These are phyloP conservation scores for Trichonephila inaurata DNA, from an alignment of 1,140 invertebrate species.

Conservation along the genomic window DNA sequence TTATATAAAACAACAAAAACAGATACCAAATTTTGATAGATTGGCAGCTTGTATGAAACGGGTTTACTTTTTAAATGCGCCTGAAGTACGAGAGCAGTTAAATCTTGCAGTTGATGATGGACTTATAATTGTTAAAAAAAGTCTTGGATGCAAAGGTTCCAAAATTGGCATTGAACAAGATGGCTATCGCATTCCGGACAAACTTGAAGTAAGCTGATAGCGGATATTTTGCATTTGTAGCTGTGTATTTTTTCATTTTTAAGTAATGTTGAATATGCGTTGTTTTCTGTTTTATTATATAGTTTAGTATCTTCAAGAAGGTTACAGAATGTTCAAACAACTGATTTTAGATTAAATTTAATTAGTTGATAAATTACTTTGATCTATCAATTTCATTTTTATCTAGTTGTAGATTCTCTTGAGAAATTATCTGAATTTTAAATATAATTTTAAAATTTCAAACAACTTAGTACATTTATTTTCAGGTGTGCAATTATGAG, in stretches of 20 bases:
- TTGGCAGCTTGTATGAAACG: slow-evolving; percentile 81
- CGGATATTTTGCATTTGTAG: neutral
- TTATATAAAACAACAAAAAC: slow-evolving; percentile 83
- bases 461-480: no score
- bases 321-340: no score
- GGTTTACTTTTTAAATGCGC: slow-evolving; percentile 79
- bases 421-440: no score
- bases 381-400: no score
- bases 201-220: slow-evolving; percentile 79
- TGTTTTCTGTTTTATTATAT: no score
- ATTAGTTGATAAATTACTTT: neutral
- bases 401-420: no score
- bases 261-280: no score
- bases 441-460: no score
- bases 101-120: slow-evolving; percentile 83
- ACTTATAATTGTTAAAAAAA: slow-evolving; percentile 82
- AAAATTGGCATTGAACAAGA: slow-evolving; percentile 84
- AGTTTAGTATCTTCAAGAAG: no score
- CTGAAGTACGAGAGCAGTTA: slow-evolving; percentile 82
- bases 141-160: slow-evolving; percentile 83
- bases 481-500: no score
- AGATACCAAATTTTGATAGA: slow-evolving; percentile 83
- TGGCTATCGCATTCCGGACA: slow-evolving; percentile 83
- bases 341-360: no score
- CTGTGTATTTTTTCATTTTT: no score